phyloP scores from a whole-genome alignment of 2,888 invertebrate species.

The Macaria notata region DNA sequence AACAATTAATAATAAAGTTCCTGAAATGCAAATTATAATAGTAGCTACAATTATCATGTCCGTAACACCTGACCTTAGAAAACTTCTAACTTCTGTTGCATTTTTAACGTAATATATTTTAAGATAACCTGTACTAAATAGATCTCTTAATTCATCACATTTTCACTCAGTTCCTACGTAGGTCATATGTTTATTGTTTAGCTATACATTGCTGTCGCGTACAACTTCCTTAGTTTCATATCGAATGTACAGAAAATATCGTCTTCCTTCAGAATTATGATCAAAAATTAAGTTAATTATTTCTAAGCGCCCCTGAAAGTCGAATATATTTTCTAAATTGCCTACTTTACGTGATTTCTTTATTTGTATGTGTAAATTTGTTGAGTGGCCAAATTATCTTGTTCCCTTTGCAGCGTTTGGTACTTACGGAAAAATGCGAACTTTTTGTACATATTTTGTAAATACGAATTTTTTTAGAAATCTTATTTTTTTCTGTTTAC shows the following conservation, averaged over 20 bases:
- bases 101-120: conserved; percentile 62
- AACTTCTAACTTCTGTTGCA: conserved; percentile 57
- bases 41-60: conserved; percentile 23
- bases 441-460: conserved; percentile 78
- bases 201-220: conserved; percentile 58
- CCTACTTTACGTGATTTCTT: conserved; percentile 28
- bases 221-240: conserved; percentile 40
- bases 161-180: conserved; percentile 81
- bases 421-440: conserved; percentile 50
- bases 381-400: conserved; percentile 74
- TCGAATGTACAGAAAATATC: conserved; percentile 55
- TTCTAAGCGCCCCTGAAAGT: conserved; percentile 44
- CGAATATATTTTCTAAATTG: conserved; percentile 58
- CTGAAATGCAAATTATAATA: conserved; percentile 30
- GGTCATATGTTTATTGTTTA: conserved; percentile 65
- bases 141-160: conserved; percentile 72
- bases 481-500: conserved; percentile 60
- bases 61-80: conserved; percentile 11
- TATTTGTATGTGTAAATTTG: conserved; percentile 49
- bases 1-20: conserved; percentile 35
- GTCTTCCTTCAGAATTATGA: conserved; percentile 57
- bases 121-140: conserved; percentile 50
- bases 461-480: conserved; percentile 68
- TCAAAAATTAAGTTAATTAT: conserved; percentile 46
- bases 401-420: conserved; percentile 45